Base-by-base conservation (phyloP, 2,113 vertebrate genomes). In the Vulpes lagopus region DNA sequence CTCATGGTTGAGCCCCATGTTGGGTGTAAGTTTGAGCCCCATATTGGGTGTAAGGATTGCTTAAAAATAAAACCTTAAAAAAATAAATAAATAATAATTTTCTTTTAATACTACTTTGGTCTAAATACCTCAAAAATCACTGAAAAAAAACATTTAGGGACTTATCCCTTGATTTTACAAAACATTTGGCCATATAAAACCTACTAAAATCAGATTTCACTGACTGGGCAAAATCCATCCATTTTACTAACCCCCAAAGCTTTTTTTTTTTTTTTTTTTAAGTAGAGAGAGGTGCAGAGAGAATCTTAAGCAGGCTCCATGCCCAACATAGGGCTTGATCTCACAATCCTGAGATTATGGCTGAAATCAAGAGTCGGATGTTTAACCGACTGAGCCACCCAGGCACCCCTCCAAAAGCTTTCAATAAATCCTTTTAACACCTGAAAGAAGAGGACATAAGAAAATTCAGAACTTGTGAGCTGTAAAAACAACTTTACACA, bases 401-500 rank as follows among this genome's bases (percentile, higher is more conserved):
- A 69, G 67, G 32, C 27, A 35, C 32, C 67, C 67, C 30, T 78
- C 16, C 35, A 78, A 91, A 82, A 69, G 12, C 43, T 86, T 96
- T 93, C 82, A 49, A 91, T 53, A 76, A 67, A 65, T 49, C 27
- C 62, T 93, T 23, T 93, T 64, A 95, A 91, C 9, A 88, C 49
- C 32, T 51, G 11, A 93, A 97, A 84, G n/a, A 81, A 82, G 53
- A 92, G 64, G 32, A 55, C 60, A 65, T 94, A 1, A 92, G 49
- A 83, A 94, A 89, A 65, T 51, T 83, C 62, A 87, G 59, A 95
- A 91, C 22, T 69, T 19, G 0, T 7, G 60, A 94, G 93, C 88
- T 89, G 97, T 25, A 94, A 91, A 92, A 97, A 94, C 60, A 98
- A 95, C 94, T 98, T 98, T 94, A 95, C 30, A 92, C 49, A 4